These are phyloP conservation scores for Ascaphus truei DNA, from an alignment of 2,113 vertebrate species.

Conservation along the genomic window DNA sequence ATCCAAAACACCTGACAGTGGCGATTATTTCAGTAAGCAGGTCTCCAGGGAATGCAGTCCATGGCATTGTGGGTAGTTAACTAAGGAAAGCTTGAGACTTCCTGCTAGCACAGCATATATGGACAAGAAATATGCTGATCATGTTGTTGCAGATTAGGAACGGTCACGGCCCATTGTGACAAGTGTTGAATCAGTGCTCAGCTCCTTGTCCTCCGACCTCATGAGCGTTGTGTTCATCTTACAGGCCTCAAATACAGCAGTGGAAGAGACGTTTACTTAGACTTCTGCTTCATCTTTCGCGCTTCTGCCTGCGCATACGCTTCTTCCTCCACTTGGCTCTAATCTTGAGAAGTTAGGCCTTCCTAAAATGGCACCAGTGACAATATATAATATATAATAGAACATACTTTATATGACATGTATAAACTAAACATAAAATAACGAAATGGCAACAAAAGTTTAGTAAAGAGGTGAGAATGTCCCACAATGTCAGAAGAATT, in stretches of 20 bases:
- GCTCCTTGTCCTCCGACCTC: neutral
- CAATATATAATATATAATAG: too few species aligned
- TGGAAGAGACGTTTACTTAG: constrained; percentile 67
- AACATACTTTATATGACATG: too few species aligned
- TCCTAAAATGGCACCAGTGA: too few species aligned
- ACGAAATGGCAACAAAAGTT: too few species aligned
- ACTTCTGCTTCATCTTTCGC: constrained; percentile 94
- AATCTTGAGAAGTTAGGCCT: too few species aligned
- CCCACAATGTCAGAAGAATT: too few species aligned
- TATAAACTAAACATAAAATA: too few species aligned
- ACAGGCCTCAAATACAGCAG: constrained; percentile 31
- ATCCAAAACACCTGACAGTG: constrained; percentile 43
- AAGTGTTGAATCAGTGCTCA: neutral
- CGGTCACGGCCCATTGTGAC: neutral
- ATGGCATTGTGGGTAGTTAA: neutral
- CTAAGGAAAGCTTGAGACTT: neutral
- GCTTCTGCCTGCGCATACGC: constrained; percentile 95
- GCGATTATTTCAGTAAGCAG: neutral
- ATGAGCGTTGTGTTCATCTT: constrained; percentile 12
- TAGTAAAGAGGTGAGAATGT: too few species aligned
- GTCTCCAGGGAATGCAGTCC: neutral
- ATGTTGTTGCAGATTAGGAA: neutral
- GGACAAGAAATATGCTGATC: too few species aligned
- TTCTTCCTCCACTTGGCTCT: constrained; percentile 97
- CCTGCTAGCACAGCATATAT: neutral